Evolutionary conservation across 64 coral and sea anemone species (phyloP).

Genomic region (Porites lutea): DNA sequence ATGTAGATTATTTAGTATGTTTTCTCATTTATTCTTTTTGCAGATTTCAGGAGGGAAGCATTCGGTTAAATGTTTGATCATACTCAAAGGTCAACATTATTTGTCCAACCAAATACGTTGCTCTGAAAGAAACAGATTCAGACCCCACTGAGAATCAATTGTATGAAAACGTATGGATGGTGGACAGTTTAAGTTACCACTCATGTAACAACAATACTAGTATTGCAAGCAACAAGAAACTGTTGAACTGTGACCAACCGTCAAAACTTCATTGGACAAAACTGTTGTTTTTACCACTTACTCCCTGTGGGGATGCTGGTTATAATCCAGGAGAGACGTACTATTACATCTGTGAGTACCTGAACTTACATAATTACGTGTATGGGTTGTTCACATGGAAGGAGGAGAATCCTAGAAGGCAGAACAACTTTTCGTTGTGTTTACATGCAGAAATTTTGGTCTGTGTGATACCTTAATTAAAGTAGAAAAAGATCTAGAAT

Average conservation of each 20-base stretch:
- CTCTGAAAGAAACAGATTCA: neutral
- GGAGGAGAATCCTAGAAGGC: no score
- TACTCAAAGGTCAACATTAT: neutral
- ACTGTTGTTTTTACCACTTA: neutral
- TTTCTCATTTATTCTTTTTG: neutral
- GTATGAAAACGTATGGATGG: conserved; percentile 30
- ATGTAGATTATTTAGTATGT: no score
- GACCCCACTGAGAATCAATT: neutral
- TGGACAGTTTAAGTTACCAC: neutral
- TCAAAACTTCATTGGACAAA: neutral
- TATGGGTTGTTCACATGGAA: no score
- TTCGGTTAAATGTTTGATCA: conserved; percentile 20
- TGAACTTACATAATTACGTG: no score
- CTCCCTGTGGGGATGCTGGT: neutral
- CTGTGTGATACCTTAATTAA: neutral
- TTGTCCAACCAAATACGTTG: neutral
- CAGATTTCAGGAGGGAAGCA: conserved; percentile 22
- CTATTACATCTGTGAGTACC: conserved; percentile 21
- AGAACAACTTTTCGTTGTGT: no score
- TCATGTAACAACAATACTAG: neutral
- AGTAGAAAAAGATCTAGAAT: no score
- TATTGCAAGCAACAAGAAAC: neutral
- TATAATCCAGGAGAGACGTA: conserved; percentile 4
- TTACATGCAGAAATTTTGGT: neutral
- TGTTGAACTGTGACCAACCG: conserved; percentile 5